These are phyloP conservation scores for Oegoconia quadripuncta DNA, from an alignment of 2,888 invertebrate genomes.

Conservation along the genomic window DNA sequence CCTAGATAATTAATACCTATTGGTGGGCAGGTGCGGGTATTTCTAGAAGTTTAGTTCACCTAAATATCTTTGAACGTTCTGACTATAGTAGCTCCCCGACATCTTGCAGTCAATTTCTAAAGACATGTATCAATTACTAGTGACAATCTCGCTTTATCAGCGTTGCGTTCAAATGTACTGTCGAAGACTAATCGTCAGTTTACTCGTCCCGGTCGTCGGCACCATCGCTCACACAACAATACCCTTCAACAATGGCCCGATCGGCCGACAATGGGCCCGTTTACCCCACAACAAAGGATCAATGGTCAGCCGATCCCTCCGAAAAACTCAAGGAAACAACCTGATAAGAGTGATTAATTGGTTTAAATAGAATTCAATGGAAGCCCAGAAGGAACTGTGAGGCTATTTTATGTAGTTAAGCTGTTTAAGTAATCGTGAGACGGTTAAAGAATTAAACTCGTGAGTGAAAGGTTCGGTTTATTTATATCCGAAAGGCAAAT, in stretches of 20 bases:
- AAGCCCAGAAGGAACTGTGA: conserved; percentile 47
- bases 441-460: conserved; percentile 1
- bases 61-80: too few species aligned
- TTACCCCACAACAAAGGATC: conserved; percentile 57
- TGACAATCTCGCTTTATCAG: conserved; percentile 15
- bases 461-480: not conserved
- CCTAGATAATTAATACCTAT: too few species aligned
- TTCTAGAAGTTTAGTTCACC: too few species aligned
- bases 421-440: conserved; percentile 31
- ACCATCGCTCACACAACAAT: conserved; percentile 69
- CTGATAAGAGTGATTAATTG: conserved; percentile 78
- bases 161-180: conserved; percentile 17
- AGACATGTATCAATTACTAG: not conserved
- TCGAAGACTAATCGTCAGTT: conserved; percentile 66
- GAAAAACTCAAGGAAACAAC: conserved; percentile 65
- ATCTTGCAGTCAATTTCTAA: not conserved
- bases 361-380: conserved; percentile 74
- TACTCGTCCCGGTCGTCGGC: conserved; percentile 45
- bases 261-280: conserved; percentile 43
- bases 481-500: too few species aligned
- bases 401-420: conserved; percentile 51
- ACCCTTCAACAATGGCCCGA: conserved; percentile 45
- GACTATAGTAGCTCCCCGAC: too few species aligned
- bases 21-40: too few species aligned
- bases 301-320: conserved; percentile 59